phyloP scores from a whole-genome alignment of 1,140 invertebrate genomes.

The Drosophila hydei region DNA sequence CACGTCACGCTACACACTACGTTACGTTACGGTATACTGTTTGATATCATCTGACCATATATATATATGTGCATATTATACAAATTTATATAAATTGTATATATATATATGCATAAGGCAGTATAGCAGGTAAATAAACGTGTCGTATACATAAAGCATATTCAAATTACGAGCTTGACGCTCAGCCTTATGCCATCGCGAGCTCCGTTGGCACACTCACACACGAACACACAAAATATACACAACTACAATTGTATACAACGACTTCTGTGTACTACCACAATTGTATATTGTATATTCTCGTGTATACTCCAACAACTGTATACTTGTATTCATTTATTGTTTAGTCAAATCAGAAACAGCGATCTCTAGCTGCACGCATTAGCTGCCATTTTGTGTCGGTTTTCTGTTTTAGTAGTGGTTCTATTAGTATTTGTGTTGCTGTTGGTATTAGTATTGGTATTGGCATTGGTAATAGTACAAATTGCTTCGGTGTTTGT shows the following conservation, averaged over 20 bases:
- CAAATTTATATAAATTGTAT: conserved; percentile 14
- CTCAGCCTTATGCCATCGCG: conserved; percentile 20
- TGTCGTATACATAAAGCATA: conserved; percentile 58
- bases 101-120: background rate
- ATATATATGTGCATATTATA: conserved; percentile 5
- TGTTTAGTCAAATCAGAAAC: conserved; percentile 66
- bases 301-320: background rate
- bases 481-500: conserved; percentile 34
- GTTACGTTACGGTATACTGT: conserved; percentile 61
- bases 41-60: conserved; percentile 52
- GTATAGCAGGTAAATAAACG: conserved; percentile 46
- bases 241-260: conserved; percentile 2
- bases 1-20: conserved; percentile 8
- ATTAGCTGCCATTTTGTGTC: conserved; percentile 64
- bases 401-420: conserved; percentile 1
- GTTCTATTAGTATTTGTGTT: background rate
- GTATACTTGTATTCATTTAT: conserved; percentile 68
- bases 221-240: background rate
- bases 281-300: too few relatives aligned
- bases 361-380: conserved; percentile 67
- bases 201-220: conserved; percentile 11
- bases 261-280: background rate
- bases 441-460: background rate
- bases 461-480: conserved; percentile 13
- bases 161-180: conserved; percentile 73